Conservation (phyloP, 2,888 invertebrate genomes). For the Torymus texanus region DNA sequence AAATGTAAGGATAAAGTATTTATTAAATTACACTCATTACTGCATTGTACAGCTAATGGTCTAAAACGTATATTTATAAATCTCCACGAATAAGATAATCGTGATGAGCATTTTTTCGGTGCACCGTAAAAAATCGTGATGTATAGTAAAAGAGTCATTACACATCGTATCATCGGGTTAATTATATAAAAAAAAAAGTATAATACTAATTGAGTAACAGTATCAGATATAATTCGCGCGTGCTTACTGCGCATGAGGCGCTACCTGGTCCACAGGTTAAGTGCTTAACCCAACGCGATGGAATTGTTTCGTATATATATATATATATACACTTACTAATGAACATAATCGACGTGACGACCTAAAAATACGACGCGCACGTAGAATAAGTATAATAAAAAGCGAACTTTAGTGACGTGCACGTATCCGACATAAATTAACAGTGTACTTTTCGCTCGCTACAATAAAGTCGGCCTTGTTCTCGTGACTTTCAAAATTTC, state of each 20-base stretch:
- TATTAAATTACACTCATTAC: too few relatives aligned
- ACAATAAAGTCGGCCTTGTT: conserved; percentile 24
- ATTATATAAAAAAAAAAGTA: conserved; percentile 17
- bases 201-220: conserved; percentile 36
- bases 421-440: conserved; percentile 8
- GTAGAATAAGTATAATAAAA: conserved; percentile 11
- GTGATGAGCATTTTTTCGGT: neutral
- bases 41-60: neutral
- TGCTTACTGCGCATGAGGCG: too few relatives aligned
- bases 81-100: too few relatives aligned
- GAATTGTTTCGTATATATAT: conserved; percentile 15
- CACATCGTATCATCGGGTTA: conserved; percentile 19
- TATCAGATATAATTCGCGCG: conserved; percentile 18
- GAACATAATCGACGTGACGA: conserved; percentile 28
- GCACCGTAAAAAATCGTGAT: conserved; percentile 3
- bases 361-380: neutral
- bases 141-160: conserved; percentile 30
- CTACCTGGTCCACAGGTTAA: neutral
- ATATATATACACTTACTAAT: conserved; percentile 2
- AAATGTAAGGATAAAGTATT: too few relatives aligned
- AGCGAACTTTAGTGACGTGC: conserved; percentile 13
- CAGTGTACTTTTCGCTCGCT: neutral
- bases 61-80: neutral
- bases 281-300: conserved; percentile 1
- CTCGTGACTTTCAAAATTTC: conserved; percentile 2